Evolutionary conservation across 2,797 vertebrate species (phyloP).

Genomic region (Pipistrellus pipistrellus): DNA sequence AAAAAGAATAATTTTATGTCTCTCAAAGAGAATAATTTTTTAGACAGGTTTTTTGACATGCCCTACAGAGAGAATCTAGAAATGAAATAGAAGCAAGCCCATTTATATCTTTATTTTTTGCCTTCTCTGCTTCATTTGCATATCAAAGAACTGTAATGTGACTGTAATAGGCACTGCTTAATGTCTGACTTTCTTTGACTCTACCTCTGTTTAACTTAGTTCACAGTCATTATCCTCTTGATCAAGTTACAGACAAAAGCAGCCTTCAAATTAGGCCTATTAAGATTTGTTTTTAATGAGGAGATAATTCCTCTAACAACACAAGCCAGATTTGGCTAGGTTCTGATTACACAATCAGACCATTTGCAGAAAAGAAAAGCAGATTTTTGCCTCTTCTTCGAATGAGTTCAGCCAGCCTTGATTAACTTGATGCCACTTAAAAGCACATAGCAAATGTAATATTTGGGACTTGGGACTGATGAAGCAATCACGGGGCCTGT

Average conservation of each 20-base stretch:
- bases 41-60: not conserved
- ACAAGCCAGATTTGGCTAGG: conserved; percentile 86
- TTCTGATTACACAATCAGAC: conserved; percentile 75
- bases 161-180: conserved; percentile 80
- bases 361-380: conserved; percentile 62
- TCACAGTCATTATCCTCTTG: conserved; percentile 86
- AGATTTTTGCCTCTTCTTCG: conserved; percentile 23
- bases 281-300: conserved; percentile 86
- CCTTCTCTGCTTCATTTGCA: conserved; percentile 66
- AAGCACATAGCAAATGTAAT: conserved; percentile 46
- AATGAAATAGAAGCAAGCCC: not conserved
- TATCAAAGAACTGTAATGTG: conserved; percentile 81
- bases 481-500: conserved; percentile 47
- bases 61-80: not conserved
- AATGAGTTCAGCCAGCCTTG: conserved; percentile 58
- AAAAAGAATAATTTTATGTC: not conserved
- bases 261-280: conserved; percentile 88
- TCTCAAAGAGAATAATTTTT: not conserved
- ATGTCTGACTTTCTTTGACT: conserved; percentile 81
- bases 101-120: conserved; percentile 43
- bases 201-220: conserved; percentile 77
- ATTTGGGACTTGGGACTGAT: conserved; percentile 47
- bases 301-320: conserved; percentile 89
- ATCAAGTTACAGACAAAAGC: conserved; percentile 87
- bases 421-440: conserved; percentile 64